Evolutionary conservation across 2,113 vertebrate species (phyloP).

Genomic region (Clarias gariepinus): DNA sequence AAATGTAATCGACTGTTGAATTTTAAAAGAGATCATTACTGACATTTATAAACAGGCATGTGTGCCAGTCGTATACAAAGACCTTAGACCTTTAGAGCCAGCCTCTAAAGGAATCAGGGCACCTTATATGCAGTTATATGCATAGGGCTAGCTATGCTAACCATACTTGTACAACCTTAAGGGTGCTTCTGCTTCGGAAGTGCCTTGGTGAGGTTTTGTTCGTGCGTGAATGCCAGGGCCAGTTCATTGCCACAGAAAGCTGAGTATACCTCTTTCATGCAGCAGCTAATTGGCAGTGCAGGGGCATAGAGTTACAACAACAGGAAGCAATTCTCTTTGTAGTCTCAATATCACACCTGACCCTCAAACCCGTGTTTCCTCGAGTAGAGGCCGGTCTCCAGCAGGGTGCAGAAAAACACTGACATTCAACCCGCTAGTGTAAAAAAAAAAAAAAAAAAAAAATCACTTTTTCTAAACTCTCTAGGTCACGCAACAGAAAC

Average conservation of each 20-base stretch:
- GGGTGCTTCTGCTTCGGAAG: neutral
- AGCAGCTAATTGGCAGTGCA: constrained; percentile 44
- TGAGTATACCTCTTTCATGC: constrained; percentile 37
- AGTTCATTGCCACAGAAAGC: neutral
- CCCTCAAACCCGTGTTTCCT: constrained; percentile 40
- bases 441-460: constrained; percentile 5
- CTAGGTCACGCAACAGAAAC: constrained; percentile 13
- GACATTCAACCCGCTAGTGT: constrained; percentile 36
- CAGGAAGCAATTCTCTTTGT: constrained; percentile 48
- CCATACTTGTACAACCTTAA: neutral
- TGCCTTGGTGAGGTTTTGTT: neutral
- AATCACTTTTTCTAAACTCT: constrained; percentile 41
- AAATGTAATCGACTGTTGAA: constrained; percentile 38
- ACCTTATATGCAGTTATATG: neutral
- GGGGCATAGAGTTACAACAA: constrained; percentile 56
- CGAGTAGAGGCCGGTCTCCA: constrained; percentile 33
- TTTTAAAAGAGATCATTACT: neutral
- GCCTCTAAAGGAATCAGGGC: neutral
- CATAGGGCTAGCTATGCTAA: neutral
- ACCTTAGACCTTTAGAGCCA: neutral
- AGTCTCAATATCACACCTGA: constrained; percentile 48
- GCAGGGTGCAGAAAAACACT: constrained; percentile 40
- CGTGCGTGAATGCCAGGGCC: neutral
- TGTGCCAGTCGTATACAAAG: neutral
- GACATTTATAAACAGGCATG: neutral